Evolutionary conservation across 2,797 vertebrate genomes (phyloP), one percentile per base, ranked within the genome.

Genomic region (Caiman crocodilus): DNA sequence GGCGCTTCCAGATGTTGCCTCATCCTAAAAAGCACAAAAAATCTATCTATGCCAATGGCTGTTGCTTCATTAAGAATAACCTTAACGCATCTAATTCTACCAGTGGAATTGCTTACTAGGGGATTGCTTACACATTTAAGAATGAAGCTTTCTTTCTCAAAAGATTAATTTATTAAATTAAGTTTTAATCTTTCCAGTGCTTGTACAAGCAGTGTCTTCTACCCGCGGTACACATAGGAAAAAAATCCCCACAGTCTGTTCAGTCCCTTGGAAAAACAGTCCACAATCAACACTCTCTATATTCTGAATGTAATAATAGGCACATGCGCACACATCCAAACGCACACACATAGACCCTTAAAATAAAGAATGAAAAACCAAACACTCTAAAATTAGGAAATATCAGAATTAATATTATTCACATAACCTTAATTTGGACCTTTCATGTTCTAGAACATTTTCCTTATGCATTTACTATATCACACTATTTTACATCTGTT

Each of bases 151-250:
- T 77, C 64, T 82, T 55, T 86, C 84, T 73, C 86, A 79, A 90
- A 90, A 82, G 74, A 77, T 86, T 65, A 78, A 87, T 91, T 91
- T 91, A 86, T 91, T 82, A 87, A 91, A 91, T 87, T 79, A 87
- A 59, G 67, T 78, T 73, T 60, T 91, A 84, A 91, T 79, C 79
- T 91, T 87, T 91, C 5, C 73, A 65, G n/a, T 71, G 73, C 79
- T 64, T 64, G 74, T 28, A 28, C 79, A 59, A 50, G 59, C 59
- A 82, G 79, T 64, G 59, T 50, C 82, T 90, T 86, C 81, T 26
- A 63, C 63, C 77, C 42, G 73, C 21, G 55, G 59, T 64, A 28
- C 50, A 77, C 26, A 76, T 11, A 73, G 76, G 20, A 26, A 64
- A 32, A 32, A 65, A 87, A 50, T 78, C 73, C 57, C n/a, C 18